These are phyloP conservation scores for Malurus splendens DNA, from an alignment of 2,797 vertebrate genomes.

Conservation along the genomic window DNA sequence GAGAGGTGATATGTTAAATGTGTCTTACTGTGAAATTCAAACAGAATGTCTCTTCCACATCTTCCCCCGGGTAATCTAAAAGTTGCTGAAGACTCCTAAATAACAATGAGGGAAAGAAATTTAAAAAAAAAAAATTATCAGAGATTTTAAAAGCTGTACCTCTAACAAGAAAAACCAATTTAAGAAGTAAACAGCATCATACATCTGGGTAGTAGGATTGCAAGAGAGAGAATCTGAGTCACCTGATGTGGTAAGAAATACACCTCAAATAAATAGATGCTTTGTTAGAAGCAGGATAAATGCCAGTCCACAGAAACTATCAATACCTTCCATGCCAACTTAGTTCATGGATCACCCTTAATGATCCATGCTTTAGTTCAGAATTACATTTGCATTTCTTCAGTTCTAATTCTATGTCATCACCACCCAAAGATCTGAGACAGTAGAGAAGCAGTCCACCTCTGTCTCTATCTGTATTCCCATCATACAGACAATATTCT, in stretches of 20 bases:
- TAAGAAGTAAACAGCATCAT: background rate
- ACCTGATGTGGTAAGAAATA: background rate
- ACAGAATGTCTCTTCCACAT: slow-evolving; percentile 91
- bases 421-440: background rate
- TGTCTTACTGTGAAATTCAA: slow-evolving; percentile 90
- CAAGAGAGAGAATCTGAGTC: background rate
- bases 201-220: background rate
- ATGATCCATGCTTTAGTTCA: background rate
- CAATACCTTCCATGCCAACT: background rate
- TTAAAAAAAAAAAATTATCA: background rate
- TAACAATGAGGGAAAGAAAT: background rate
- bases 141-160: background rate
- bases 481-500: background rate
- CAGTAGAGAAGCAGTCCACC: background rate
- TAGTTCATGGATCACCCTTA: background rate
- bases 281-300: background rate
- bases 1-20: background rate
- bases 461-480: background rate
- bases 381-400: background rate
- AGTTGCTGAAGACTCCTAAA: slow-evolving; percentile 92
- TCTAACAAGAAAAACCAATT: background rate
- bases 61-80: slow-evolving; percentile 85
- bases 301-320: background rate
- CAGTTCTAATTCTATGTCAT: background rate
- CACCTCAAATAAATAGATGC: background rate